Percentiles rank a stretch among this genome's conserved stretches.
Evolutionary conservation across 2,888 invertebrate genomes (phyloP).

Genomic region (Rotaria macrura): DNA sequence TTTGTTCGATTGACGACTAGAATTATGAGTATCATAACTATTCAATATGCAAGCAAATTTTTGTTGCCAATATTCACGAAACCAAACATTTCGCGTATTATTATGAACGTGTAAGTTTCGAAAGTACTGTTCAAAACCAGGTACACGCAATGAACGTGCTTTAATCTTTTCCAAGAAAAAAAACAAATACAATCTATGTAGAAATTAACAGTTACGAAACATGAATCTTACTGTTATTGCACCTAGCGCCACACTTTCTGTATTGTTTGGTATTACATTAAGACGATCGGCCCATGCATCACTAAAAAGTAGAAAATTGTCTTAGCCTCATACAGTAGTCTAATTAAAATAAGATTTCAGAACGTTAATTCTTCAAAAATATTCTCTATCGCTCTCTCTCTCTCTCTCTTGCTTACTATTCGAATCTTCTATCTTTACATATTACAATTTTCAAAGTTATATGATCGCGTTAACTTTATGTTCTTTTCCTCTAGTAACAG

Average conservation of each 20-base stretch:
- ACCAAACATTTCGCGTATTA: conserved; percentile 63
- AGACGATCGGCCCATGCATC: conserved; percentile 67
- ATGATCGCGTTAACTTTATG: too few relatives aligned
- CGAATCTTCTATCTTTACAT: too few relatives aligned
- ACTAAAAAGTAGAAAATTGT: too few relatives aligned
- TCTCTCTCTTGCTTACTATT: too few relatives aligned
- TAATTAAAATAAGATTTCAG: background rate
- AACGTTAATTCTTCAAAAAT: too few relatives aligned
- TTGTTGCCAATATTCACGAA: conserved; percentile 66
- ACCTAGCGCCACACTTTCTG: conserved; percentile 36
- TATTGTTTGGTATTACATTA: conserved; percentile 60
- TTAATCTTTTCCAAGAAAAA: too few relatives aligned
- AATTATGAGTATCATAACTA: background rate
- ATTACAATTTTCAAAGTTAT: too few relatives aligned
- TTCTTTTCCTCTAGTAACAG: too few relatives aligned
- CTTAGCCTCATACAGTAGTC: too few relatives aligned
- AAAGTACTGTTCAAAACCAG: conserved; percentile 58
- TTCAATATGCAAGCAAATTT: conserved; percentile 57
- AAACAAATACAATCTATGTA: too few relatives aligned
- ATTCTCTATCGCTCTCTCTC: background rate
- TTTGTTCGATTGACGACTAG: background rate
- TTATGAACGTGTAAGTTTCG: conserved; percentile 56
- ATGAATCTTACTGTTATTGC: conserved; percentile 21
- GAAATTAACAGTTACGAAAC: too few relatives aligned
- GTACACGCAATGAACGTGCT: conserved; percentile 57